A percentile compares a stretch with the other conserved stretches of the same genome.
These are phyloP conservation scores for Scylla paramamosain DNA, from an alignment of 1,140 invertebrate genomes.

Conservation along the genomic window DNA sequence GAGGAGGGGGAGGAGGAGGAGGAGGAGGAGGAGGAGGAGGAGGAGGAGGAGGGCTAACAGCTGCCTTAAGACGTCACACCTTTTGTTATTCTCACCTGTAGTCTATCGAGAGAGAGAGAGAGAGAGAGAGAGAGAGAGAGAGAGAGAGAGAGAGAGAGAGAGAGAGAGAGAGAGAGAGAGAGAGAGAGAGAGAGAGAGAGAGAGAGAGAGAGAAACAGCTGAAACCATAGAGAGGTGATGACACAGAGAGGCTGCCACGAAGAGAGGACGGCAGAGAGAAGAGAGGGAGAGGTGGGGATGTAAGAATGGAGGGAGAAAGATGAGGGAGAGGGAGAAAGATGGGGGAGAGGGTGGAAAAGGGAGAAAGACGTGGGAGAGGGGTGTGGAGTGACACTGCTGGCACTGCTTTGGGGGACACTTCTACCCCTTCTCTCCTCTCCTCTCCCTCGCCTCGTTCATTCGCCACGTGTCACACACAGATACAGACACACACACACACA, in stretches of 20 bases:
- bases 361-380: background rate
- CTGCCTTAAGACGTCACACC: background rate
- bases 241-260: background rate
- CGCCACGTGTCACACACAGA: background rate
- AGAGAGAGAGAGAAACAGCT: background rate
- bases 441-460: no score
- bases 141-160: background rate
- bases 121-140: slow-evolving; percentile 3
- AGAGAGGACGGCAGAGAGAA: background rate
- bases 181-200: slow-evolving; percentile 20
- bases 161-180: background rate
- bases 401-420: background rate
- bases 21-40: background rate
- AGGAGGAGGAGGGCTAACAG: background rate
- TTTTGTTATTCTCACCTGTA: background rate
- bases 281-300: background rate
- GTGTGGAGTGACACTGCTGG: background rate
- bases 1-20: background rate
- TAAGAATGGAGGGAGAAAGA: background rate
- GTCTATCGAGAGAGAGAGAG: background rate
- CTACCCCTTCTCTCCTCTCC: background rate
- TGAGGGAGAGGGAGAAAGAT: no score
- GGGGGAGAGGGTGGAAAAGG: background rate
- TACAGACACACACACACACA: no score
- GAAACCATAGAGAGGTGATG: background rate